Percentiles rank a stretch among this genome's conserved stretches.
Conservation (phyloP, 2,797 vertebrate genomes). For the Coregonus suidteri region DNA sequence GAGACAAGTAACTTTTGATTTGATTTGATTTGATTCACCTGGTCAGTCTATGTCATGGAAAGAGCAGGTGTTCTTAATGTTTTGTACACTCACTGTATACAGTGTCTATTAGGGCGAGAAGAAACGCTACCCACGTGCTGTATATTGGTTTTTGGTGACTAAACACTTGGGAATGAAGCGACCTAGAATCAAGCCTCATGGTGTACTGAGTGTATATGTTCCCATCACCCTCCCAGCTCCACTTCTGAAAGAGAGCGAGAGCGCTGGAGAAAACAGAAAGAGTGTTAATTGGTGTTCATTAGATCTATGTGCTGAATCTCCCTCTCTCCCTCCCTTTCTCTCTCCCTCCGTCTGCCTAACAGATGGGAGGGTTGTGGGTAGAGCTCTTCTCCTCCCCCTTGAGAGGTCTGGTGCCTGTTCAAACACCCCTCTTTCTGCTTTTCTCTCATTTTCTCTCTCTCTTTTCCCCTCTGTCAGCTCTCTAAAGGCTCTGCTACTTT, state of each 20-base stretch:
- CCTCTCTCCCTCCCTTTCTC: constrained; percentile 10
- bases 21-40: too few species aligned
- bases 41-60: too few species aligned
- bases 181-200: constrained; percentile 25
- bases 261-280: background rate
- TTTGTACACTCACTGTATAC: background rate
- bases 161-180: constrained; percentile 79
- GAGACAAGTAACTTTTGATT: too few species aligned
- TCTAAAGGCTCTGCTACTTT: background rate
- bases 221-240: constrained; percentile 76
- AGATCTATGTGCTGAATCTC: constrained; percentile 64
- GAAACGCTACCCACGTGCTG: constrained; percentile 64
- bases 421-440: constrained; percentile 63
- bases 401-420: constrained; percentile 78
- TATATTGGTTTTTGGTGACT: constrained; percentile 75
- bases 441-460: background rate
- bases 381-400: constrained; percentile 71
- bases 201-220: constrained; percentile 57
- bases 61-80: too few species aligned
- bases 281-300: too few species aligned
- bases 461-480: constrained; percentile 47
- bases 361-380: constrained; percentile 78
- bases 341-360: constrained; percentile 74
- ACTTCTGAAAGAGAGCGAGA: constrained; percentile 67
- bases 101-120: constrained; percentile 70